Base-by-base conservation (phyloP, 2,113 vertebrate genomes). In the Osmerus eperlanus region DNA sequence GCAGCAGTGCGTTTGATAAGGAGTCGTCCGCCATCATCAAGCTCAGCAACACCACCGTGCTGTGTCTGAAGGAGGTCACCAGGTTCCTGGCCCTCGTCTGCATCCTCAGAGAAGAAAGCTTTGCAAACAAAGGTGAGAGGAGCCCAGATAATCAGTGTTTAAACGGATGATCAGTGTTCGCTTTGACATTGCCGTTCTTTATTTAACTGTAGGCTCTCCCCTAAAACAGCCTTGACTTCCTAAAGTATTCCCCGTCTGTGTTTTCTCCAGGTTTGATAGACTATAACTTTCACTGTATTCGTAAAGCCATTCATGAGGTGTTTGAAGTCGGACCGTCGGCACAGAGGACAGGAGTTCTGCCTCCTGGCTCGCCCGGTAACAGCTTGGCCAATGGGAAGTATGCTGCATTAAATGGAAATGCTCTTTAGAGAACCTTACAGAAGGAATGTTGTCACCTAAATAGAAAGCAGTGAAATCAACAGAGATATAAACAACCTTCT, bases 221-320 rank as follows among this genome's bases (percentile, higher is more conserved):
- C 2, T 9, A 18, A 41, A n/a, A 64, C 29, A 16, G 61, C 6
- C 4, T 0, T 8, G 23, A 60, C 21, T 23, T 62, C 8, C 14
- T 19, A 19, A 18, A 19, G 16, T 19, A 6, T 51, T 58, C 0
- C 0, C 5, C 23, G n/a, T 23, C 2, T 16, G 68, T 67, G 28
- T 79, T 79, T 70, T 63, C 28, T 23, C 47, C 28, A 99, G 97
- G 97, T 89, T 91, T 99, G 85, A 98, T 99, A 89, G 96, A 98
- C 87, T 98, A 98, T 92, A 99, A 98, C 84, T 99, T 99, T 68
- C 96, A 99, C 78, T 99, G 97, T 90, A 97, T 99, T 90, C 95
- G 97, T 66, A 99, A 99, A 92, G 97, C 97, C 87, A 96, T 98
- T 88, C 95, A 98, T 53, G 97, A 99, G 82, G 96, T 98, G 81